phyloP scores from a whole-genome alignment of 2,888 invertebrate species.

The Oasisia sp. region DNA sequence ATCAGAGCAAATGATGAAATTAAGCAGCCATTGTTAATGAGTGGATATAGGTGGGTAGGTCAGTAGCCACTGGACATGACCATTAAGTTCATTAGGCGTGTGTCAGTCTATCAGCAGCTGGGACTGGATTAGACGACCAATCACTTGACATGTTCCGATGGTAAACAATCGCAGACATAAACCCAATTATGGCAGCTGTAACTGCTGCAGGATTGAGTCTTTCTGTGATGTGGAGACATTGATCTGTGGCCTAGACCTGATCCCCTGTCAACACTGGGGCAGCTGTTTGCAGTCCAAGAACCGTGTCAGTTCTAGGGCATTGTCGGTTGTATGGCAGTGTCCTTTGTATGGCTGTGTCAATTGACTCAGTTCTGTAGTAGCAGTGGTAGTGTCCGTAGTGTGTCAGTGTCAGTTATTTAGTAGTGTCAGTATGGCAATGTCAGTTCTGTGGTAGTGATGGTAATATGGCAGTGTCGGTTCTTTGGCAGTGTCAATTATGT shows the following conservation, averaged over 20 bases:
- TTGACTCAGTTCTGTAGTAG: neutral
- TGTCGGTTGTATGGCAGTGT: neutral
- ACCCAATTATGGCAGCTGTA: neutral
- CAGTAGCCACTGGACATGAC: neutral
- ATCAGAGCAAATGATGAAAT: neutral
- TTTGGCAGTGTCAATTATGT: neutral
- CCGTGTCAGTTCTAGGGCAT: neutral
- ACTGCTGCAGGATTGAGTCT: neutral
- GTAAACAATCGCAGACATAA: neutral
- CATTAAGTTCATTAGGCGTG: neutral
- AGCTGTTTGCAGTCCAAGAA: neutral
- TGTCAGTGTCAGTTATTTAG: neutral
- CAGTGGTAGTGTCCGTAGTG: neutral
- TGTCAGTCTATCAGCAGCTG: neutral
- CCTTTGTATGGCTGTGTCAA: neutral
- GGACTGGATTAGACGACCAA: neutral
- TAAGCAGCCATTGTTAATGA: neutral
- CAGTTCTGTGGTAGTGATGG: neutral
- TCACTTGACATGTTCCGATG: neutral
- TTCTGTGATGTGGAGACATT: neutral
- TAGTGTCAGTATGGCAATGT: neutral
- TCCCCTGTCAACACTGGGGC: neutral
- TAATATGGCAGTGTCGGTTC: neutral
- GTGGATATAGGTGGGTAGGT: neutral
- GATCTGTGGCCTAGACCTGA: neutral